A percentile compares a stretch with the other conserved stretches of the same genome.
Conservation (phyloP, 2,888 invertebrate genomes). For the Physocephala rufipes region DNA sequence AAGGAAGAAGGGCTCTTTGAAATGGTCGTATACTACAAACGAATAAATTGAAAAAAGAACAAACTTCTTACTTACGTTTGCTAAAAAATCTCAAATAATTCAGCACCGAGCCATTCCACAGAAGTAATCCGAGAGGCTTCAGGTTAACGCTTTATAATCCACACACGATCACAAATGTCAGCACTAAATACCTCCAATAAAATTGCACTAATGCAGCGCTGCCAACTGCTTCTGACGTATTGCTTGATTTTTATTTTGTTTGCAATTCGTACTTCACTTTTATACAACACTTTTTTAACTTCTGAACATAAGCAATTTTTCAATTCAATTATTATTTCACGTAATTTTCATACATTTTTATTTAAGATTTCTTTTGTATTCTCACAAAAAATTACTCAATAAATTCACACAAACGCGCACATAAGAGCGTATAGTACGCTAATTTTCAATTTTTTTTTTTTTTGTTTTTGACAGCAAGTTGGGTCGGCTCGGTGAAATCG, state of each 20-base stretch:
- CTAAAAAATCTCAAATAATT: background rate
- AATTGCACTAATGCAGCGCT: too few relatives aligned
- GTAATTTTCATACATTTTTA: slow-evolving; percentile 2
- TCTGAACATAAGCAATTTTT: too few relatives aligned
- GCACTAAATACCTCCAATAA: background rate
- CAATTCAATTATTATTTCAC: slow-evolving; percentile 24
- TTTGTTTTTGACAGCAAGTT: slow-evolving; percentile 27
- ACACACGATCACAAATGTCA: background rate
- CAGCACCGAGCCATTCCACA: slow-evolving; percentile 3
- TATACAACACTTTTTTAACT: background rate
- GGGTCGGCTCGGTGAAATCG: slow-evolving; percentile 24
- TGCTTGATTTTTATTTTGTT: too few relatives aligned
- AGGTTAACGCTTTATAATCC: background rate
- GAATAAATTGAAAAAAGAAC: slow-evolving; percentile 11
- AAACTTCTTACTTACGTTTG: background rate
- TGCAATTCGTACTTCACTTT: background rate
- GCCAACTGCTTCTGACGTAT: background rate
- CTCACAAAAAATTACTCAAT: background rate
- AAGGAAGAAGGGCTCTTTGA: background rate
- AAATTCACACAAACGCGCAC: slow-evolving; percentile 28
- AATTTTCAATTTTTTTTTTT: too few relatives aligned
- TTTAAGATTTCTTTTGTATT: slow-evolving; percentile 6
- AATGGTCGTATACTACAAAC: too few relatives aligned
- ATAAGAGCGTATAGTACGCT: too few relatives aligned
- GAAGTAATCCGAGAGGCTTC: slow-evolving; percentile 21